These are phyloP conservation scores for Astyanax mexicanus DNA, from an alignment of 2,797 vertebrate species.

Conservation along the genomic window DNA sequence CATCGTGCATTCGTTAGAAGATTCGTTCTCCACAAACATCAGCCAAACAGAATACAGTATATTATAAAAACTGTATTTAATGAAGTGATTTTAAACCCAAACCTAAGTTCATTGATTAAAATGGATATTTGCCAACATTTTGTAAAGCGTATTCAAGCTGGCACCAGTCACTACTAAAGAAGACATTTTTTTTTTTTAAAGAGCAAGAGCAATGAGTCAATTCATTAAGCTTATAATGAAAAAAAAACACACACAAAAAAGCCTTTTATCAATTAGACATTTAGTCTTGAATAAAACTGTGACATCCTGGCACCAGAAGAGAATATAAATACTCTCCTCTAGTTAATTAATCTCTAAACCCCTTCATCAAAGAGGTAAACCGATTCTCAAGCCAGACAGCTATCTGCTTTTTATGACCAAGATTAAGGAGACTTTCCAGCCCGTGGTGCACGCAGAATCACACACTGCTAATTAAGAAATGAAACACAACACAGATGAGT, in stretches of 20 bases:
- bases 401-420: neutral
- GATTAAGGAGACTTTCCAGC: neutral
- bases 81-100: too few species aligned
- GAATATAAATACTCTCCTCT: neutral
- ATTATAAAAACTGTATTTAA: too few species aligned
- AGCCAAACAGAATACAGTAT: too few species aligned
- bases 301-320: neutral
- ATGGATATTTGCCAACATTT: too few species aligned
- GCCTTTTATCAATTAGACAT: neutral
- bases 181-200: neutral
- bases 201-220: neutral
- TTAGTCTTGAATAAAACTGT: neutral
- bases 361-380: neutral
- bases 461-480: conserved; percentile 1
- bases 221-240: neutral
- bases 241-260: neutral
- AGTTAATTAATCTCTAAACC: neutral
- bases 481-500: conserved; percentile 9
- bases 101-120: too few species aligned
- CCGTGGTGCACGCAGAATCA: conserved; percentile 7
- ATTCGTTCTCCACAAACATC: too few species aligned
- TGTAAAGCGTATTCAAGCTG: neutral
- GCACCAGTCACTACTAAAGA: neutral
- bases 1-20: too few species aligned
- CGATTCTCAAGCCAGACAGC: neutral